Evolutionary conservation across 35 echinoderm and acorn worm species (phyloP).

Genomic region (Eucidaris tribuloides): DNA sequence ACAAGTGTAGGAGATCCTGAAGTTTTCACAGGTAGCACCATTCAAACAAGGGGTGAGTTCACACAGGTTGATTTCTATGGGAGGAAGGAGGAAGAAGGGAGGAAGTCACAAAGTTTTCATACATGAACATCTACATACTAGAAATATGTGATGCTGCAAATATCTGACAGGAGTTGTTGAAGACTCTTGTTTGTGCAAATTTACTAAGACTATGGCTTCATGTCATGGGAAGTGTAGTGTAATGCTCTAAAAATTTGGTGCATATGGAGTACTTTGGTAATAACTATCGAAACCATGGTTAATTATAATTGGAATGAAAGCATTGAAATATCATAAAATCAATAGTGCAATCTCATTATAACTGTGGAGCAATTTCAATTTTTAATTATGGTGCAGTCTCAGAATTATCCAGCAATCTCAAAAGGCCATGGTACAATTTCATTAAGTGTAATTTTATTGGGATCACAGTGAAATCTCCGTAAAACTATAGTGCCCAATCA

Average conservation of each 20-base stretch:
- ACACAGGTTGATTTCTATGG: constrained; percentile 59
- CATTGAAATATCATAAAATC: no score
- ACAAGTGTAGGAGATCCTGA: constrained; percentile 41
- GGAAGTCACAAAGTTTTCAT: background rate
- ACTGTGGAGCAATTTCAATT: no score
- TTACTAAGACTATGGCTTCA: background rate
- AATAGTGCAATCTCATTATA: no score
- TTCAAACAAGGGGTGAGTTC: constrained; percentile 54
- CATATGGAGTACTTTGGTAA: no score
- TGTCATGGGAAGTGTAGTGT: background rate
- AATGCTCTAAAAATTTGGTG: background rate
- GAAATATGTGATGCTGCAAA: background rate
- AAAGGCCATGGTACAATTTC: no score
- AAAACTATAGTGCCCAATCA: no score
- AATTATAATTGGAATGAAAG: no score
- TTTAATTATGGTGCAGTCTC: no score
- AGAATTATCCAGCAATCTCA: no score
- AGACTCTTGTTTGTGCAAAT: background rate
- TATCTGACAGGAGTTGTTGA: background rate
- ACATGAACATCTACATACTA: background rate
- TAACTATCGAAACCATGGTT: no score
- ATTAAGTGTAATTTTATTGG: no score
- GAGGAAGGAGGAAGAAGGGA: background rate
- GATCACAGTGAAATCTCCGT: no score
- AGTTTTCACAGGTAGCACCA: constrained; percentile 62